A percentile compares a stretch with the other conserved stretches of the same genome.
Evolutionary conservation across 2,888 invertebrate genomes (phyloP).

Genomic region (Hyposoter dolosus): DNA sequence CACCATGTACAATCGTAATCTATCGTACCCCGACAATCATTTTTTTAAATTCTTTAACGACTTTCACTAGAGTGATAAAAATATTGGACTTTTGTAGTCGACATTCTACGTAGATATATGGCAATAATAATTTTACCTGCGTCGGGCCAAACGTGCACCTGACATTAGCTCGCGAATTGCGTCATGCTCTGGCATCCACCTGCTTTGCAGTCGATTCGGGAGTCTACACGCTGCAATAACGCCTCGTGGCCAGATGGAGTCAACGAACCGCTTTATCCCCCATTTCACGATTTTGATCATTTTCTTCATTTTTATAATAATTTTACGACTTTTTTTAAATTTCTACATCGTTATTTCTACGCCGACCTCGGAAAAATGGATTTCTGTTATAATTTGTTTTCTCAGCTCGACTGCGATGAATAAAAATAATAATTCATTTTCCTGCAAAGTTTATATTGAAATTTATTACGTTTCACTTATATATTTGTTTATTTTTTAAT

Average conservation of each 20-base stretch:
- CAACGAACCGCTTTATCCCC: constrained; percentile 20
- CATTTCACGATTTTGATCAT: neutral
- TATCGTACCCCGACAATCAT: neutral
- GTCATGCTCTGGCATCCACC: constrained; percentile 28
- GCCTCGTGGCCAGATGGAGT: constrained; percentile 8
- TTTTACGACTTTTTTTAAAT: neutral
- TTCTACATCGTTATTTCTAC: neutral
- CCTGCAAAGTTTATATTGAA: too few relatives aligned
- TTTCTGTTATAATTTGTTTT: too few relatives aligned
- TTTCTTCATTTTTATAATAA: neutral
- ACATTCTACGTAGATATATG: neutral
- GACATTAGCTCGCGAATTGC: constrained; percentile 5
- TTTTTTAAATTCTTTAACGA: neutral
- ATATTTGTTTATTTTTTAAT: too few relatives aligned
- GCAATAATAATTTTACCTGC: neutral
- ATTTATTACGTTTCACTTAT: too few relatives aligned
- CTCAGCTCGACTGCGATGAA: too few relatives aligned
- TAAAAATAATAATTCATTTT: too few relatives aligned
- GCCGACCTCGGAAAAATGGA: too few relatives aligned
- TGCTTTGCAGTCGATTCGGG: constrained; percentile 3
- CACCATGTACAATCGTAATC: neutral
- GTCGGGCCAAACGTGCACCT: neutral
- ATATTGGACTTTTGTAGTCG: neutral
- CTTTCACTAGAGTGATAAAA: neutral
- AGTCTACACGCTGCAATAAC: neutral